Base-by-base conservation (phyloP, 2,113 vertebrate species). In the Fregata magnificens region DNA sequence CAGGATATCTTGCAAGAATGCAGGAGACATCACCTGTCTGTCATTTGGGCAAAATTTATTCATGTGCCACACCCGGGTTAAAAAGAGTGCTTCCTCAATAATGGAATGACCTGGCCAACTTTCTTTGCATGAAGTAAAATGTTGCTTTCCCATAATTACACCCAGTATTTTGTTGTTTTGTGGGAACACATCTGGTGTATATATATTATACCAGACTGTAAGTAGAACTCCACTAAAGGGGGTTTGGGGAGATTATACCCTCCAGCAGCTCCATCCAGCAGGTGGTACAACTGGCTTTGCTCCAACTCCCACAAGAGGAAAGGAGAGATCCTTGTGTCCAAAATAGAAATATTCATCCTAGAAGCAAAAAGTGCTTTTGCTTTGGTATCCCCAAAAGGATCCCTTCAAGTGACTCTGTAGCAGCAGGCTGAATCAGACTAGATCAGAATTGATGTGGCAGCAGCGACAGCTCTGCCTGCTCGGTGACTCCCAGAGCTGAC, bases 401-500 rank as follows among this genome's bases (percentile, higher is more conserved):
- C 52, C 70, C 74, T 87, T 93, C 82, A 62, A 93, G 95, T 73
- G 87, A 73, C 90, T 69, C 31, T 0, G 10, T 31, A 95, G 93
- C 96, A 96, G 92, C 95, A 96, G 90, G 92, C 87, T 80, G 92
- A 86, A 96, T 82, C 93, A 92, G 62, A 90, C 19, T 53, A 73
- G 92, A 91, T 96, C 82, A 95, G 93, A 96, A 74, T 78, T 95
- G 96, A 96, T 95, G 88, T 94, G 85, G 96, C 93, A 94, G 95
- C 90, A 91, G 87, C 1, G 34, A 95, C 87, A 91, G 87, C 8
- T 0, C 49, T 85, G 90, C 84, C 87, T 92, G 95, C 84, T 92
- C 87, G 40, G 72, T 38, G 78, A 44, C 61, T 92, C 93, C 66
- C 6, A 0, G 87, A 88, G 62, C 91, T 91, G 67, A 53, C 40